Conservation (phyloP, 2,797 vertebrate species). For the Acipenser oxyrinchus region DNA sequence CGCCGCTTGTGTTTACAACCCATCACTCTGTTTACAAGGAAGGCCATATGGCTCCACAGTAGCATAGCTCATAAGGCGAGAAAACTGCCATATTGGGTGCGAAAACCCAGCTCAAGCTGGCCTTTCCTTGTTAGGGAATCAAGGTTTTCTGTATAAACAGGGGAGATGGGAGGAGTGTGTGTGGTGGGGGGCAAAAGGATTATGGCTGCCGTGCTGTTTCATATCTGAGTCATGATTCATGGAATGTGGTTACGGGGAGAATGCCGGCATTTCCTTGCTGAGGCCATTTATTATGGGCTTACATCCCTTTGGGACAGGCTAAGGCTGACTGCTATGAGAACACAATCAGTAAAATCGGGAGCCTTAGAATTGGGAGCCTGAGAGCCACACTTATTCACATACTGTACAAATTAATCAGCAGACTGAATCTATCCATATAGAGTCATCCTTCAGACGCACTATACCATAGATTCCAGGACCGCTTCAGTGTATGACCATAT, state of each 20-base stretch:
- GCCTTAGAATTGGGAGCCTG: conserved; percentile 21
- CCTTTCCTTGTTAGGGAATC: conserved; percentile 71
- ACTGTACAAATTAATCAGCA: not conserved
- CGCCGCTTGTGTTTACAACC: not conserved
- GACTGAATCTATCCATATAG: conserved; percentile 15
- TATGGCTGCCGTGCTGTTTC: conserved; percentile 18
- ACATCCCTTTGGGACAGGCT: conserved; percentile 52
- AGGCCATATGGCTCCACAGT: not conserved
- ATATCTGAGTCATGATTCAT: conserved; percentile 32
- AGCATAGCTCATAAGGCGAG: conserved; percentile 32
- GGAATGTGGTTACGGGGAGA: conserved; percentile 26
- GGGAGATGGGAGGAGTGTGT: conserved; percentile 14
- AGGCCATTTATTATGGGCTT: conserved; percentile 38
- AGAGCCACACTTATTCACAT: not conserved
- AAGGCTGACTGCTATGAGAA: conserved; percentile 33
- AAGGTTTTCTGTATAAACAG: conserved; percentile 54
- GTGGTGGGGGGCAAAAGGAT: conserved; percentile 9
- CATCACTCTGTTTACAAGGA: no score
- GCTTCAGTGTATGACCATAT: not conserved
- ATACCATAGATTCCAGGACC: not conserved
- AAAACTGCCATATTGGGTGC: conserved; percentile 67
- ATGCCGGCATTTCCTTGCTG: conserved; percentile 42
- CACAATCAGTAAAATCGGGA: conserved; percentile 48
- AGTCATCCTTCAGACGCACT: conserved; percentile 10
- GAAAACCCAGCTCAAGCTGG: conserved; percentile 35